phyloP scores from a whole-genome alignment of 1,140 invertebrate genomes.

The Apis dorsata region DNA sequence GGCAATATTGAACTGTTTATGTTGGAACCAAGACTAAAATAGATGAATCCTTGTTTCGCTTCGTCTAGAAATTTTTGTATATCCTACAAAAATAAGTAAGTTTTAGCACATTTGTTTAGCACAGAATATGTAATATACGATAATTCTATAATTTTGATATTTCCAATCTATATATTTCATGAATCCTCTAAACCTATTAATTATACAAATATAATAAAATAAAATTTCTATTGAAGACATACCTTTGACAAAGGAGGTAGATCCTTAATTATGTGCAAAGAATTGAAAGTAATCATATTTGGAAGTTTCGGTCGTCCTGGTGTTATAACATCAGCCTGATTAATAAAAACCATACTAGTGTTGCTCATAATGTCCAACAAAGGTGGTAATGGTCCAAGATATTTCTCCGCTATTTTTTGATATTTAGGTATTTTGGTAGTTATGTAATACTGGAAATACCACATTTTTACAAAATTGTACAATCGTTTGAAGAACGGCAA shows the following conservation, averaged over 20 bases:
- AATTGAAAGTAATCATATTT: constrained; percentile 80
- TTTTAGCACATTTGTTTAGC: too few relatives aligned
- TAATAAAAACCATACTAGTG: constrained; percentile 79
- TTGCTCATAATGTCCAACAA: constrained; percentile 69
- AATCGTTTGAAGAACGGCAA: constrained; percentile 52
- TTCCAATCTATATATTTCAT: too few relatives aligned
- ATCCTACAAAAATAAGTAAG: constrained; percentile 67
- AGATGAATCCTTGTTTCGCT: constrained; percentile 81
- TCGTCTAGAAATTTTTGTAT: constrained; percentile 76
- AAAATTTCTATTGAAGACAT: accelerated
- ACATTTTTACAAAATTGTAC: constrained; percentile 38
- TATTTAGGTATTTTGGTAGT: constrained; percentile 65
- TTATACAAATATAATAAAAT: too few relatives aligned
- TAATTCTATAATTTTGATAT: too few relatives aligned
- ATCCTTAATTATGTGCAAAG: constrained; percentile 76
- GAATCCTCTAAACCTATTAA: too few relatives aligned
- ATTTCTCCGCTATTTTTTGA: constrained; percentile 71
- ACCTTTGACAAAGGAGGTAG: constrained; percentile 64
- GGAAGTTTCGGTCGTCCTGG: constrained; percentile 80
- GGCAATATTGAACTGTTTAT: constrained; percentile 69
- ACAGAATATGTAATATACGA: too few relatives aligned
- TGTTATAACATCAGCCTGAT: constrained; percentile 81
- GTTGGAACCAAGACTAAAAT: constrained; percentile 81
- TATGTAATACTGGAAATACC: background rate
- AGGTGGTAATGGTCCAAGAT: constrained; percentile 67